A percentile compares a stretch with the other conserved stretches of the same genome.
Conservation (phyloP, 2,888 invertebrate species). For the Pterostichus madidus region DNA sequence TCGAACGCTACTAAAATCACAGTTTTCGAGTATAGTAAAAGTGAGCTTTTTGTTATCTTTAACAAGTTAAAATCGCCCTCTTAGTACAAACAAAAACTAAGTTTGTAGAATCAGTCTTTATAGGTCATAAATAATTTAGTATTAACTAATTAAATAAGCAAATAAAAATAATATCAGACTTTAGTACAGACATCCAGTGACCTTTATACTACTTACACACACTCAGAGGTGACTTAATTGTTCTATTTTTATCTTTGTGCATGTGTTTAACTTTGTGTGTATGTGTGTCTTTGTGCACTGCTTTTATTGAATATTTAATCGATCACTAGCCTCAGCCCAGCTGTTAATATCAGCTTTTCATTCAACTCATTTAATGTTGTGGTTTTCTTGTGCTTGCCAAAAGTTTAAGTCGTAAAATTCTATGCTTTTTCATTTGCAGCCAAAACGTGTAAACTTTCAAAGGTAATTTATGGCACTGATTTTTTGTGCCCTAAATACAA, state of each 20-base stretch:
- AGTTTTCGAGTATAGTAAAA: too few relatives aligned
- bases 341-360: not conserved
- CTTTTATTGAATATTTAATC: conserved; percentile 5
- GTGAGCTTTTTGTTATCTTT: too few relatives aligned
- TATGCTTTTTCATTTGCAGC: not conserved
- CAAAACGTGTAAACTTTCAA: not conserved
- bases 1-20: too few relatives aligned
- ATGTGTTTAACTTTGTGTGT: not conserved
- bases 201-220: not conserved
- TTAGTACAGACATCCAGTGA: not conserved
- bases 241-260: not conserved
- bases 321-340: conserved; percentile 1
- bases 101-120: too few relatives aligned
- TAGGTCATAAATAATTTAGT: too few relatives aligned
- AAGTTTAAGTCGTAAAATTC: not conserved
- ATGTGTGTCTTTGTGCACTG: not conserved
- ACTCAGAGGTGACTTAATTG: not conserved
- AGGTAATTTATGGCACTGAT: too few relatives aligned
- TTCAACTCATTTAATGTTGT: conserved; percentile 1
- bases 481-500: not conserved
- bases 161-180: not conserved
- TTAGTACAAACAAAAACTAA: too few relatives aligned
- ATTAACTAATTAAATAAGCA: too few relatives aligned
- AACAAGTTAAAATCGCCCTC: too few relatives aligned
- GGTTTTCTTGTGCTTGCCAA: conserved; percentile 1